Base-by-base conservation (phyloP, 2,888 invertebrate genomes). In the Drosophila ustulata region DNA sequence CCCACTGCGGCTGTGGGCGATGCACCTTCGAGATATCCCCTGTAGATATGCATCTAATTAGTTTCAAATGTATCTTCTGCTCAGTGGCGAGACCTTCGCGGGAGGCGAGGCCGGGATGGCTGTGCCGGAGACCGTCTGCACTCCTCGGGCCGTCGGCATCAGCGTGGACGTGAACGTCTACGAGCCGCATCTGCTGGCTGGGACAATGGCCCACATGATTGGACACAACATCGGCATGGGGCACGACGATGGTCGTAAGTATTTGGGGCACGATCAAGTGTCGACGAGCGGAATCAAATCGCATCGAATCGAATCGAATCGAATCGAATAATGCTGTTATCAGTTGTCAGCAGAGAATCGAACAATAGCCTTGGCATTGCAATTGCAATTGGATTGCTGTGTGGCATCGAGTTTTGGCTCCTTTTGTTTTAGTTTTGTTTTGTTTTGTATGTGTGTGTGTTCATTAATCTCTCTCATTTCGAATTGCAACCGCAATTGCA, bases 211-310 rank as follows among this genome's bases (percentile, higher is more conserved):
- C 39, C 99, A 99, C 91, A 98, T 98, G 97, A 97, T 99, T 86
- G 99, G 98, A 13, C 99, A 99, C 92, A 98, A 98, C 91, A 96
- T 99, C 87, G 99, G 99, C 92, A 96, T 98, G 95, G 96, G 96
- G 5, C 99, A 99, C 93, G 99, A 99, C 92, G 97, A 98, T 90
- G 96, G 96, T 49, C 94, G 96, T 93, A 94, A 94, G 94, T 94
- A 57, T 39, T 37, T 8, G 11, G 11, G 9, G 9, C 11, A 37
- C 34, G 34, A 37, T 37, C 34, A 4, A 37, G 11, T 11, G 34
- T 34, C 34, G 3, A 4, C 0, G 28, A 4, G 11, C 1, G 18
- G 18, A 18, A 18, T 37, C 34, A 18, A 18, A 18, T 18, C 4
- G 2, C 4, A n/a, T 4, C 3, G 9, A 18, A 45, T 23, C 13